Percentiles rank a stretch among this genome's conserved stretches.
Conservation (phyloP, 2,797 vertebrate species). For the Emydoidea blandingii region DNA sequence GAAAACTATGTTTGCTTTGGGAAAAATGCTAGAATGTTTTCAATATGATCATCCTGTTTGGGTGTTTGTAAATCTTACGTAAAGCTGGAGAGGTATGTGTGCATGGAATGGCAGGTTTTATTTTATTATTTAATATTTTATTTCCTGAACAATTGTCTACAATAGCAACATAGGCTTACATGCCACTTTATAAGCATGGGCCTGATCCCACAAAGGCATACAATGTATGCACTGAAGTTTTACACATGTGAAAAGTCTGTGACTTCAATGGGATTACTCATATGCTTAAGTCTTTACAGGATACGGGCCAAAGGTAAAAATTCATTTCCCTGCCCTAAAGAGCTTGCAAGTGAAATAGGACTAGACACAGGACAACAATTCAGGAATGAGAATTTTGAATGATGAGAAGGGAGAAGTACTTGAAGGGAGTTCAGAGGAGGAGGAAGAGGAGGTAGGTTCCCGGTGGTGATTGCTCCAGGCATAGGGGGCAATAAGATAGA, state of each 20-base stretch:
- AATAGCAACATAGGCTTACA: slow-evolving; percentile 69
- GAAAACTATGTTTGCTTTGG: slow-evolving; percentile 77
- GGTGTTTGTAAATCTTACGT: slow-evolving; percentile 50
- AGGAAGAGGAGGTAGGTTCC: neutral
- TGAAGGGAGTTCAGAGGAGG: neutral
- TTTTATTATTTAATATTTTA: slow-evolving; percentile 64
- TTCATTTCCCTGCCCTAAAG: slow-evolving; percentile 64
- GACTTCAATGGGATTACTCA: slow-evolving; percentile 67
- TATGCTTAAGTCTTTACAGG: slow-evolving; percentile 25
- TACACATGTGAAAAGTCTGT: neutral
- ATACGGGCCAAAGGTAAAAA: slow-evolving; percentile 48
- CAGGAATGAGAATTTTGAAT: neutral
- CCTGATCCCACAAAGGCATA: slow-evolving; percentile 71
- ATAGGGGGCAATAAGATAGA: neutral
- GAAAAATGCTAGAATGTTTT: slow-evolving; percentile 71
- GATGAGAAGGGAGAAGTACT: neutral
- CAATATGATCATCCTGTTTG: slow-evolving; percentile 62
- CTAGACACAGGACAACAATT: slow-evolving; percentile 47
- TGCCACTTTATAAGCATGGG: slow-evolving; percentile 67
- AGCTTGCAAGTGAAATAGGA: slow-evolving; percentile 52
- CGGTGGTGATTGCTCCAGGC: rapidly evolving
- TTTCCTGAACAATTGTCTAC: slow-evolving; percentile 69
- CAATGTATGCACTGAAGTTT: slow-evolving; percentile 66
- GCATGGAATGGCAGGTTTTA: slow-evolving; percentile 63
- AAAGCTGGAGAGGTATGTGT: slow-evolving; percentile 63